Conservation (phyloP, 64 coral and sea anemone genomes). For the Actinia equina region DNA sequence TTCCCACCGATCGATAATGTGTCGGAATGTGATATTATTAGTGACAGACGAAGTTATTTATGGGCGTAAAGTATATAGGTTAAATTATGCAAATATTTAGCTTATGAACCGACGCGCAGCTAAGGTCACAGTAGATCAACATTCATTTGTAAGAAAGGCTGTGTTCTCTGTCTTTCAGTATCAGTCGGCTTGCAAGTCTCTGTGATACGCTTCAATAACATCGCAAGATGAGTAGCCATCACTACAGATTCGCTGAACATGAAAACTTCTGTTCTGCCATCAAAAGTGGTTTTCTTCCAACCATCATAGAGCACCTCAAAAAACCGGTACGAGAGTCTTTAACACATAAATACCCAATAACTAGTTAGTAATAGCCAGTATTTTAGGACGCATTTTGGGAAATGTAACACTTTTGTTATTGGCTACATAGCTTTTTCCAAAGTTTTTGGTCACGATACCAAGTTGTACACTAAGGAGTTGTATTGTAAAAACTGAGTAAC, state of each 20-base stretch:
- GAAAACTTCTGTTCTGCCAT: slow-evolving; percentile 25
- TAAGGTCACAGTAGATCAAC: not conserved
- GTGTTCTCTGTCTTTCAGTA: not conserved
- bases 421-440: not conserved
- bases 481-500: not conserved
- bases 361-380: not conserved
- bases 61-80: not conserved
- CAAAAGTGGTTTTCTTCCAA: slow-evolving; percentile 26
- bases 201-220: not conserved
- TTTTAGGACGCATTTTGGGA: not conserved
- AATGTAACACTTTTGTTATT: not conserved
- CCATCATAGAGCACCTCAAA: slow-evolving; percentile 2
- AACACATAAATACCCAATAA: not conserved
- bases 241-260: slow-evolving; percentile 26
- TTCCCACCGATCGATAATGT: not conserved
- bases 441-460: not conserved
- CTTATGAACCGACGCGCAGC: not conserved
- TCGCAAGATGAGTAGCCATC: slow-evolving; percentile 13
- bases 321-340: slow-evolving; percentile 17
- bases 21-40: not conserved
- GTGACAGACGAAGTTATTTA: not conserved
- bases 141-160: not conserved
- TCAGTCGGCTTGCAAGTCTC: not conserved
- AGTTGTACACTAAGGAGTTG: not conserved
- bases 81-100: slow-evolving; percentile 5